Evolutionary conservation across 1,140 invertebrate genomes (phyloP).

Genomic region (Aphelenchoides fujianensis): DNA sequence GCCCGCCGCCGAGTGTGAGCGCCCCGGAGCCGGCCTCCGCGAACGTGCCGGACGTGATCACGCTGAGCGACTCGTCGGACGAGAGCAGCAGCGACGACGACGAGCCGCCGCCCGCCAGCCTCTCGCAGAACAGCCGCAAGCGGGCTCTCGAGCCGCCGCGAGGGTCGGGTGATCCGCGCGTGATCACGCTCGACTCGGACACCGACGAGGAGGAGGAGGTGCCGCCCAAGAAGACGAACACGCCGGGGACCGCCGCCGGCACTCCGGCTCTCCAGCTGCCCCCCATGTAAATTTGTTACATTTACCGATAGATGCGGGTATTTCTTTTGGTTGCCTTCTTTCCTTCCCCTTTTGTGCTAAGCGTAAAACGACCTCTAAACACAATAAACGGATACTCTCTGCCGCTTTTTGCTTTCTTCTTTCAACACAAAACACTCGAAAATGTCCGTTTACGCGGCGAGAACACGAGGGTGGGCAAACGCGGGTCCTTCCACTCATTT

Average conservation of each 20-base stretch:
- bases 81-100: neutral
- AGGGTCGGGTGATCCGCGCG: neutral
- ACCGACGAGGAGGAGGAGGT: neutral
- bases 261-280: no score
- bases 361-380: neutral
- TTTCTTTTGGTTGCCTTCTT: slow-evolving; percentile 3
- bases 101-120: neutral
- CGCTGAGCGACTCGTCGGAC: neutral
- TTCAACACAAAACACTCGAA: no score
- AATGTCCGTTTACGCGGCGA: no score
- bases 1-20: neutral
- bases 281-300: no score
- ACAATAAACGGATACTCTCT: neutral
- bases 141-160: neutral
- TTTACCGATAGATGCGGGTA: no score
- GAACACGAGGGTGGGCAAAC: no score
- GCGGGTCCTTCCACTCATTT: no score
- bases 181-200: neutral
- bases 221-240: no score
- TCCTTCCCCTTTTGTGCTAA: neutral
- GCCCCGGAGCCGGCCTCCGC: neutral
- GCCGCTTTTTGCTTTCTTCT: neutral
- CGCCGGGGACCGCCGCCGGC: no score
- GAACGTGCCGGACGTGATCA: neutral
- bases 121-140: neutral